These are phyloP conservation scores for Andinoacara biseriatus DNA, from an alignment of 2,113 vertebrate species.

Conservation along the genomic window DNA sequence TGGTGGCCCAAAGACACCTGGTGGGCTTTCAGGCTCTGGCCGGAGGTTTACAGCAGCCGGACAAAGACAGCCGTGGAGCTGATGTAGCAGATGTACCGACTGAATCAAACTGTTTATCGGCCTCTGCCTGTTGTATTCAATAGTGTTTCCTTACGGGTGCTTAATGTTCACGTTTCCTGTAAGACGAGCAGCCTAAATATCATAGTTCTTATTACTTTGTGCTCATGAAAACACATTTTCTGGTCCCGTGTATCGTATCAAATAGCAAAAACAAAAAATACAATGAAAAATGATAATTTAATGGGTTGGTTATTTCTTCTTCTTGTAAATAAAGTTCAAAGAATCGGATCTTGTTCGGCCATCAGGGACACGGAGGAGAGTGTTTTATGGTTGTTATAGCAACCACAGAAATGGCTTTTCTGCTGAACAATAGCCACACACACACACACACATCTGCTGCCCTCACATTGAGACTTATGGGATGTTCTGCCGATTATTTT, in stretches of 20 bases:
- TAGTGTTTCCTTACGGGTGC: background rate
- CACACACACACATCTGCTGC: slow-evolving; percentile 93
- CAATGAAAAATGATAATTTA: slow-evolving; percentile 19
- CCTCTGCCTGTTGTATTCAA: slow-evolving; percentile 39
- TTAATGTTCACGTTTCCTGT: background rate
- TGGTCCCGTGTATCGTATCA: background rate
- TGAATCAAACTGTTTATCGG: slow-evolving; percentile 48
- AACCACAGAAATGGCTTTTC: slow-evolving; percentile 92
- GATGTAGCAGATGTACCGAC: slow-evolving; percentile 28
- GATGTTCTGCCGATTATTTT: slow-evolving; percentile 84
- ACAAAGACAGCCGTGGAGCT: slow-evolving; percentile 48
- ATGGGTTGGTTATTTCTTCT: slow-evolving; percentile 30
- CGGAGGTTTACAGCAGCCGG: slow-evolving; percentile 61
- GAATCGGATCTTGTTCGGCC: slow-evolving; percentile 76
- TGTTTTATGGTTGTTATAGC: slow-evolving; percentile 89
- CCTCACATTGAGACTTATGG: slow-evolving; percentile 88
- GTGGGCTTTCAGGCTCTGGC: slow-evolving; percentile 50
- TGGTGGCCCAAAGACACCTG: slow-evolving; percentile 69
- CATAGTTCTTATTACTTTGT: background rate
- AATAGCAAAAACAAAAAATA: slow-evolving; percentile 29
- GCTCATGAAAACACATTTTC: background rate
- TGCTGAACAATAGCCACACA: slow-evolving; percentile 85
- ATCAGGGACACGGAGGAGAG: slow-evolving; percentile 87
- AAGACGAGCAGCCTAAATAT: background rate
- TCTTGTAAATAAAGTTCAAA: slow-evolving; percentile 72